Evolutionary conservation across 2,113 vertebrate species (phyloP), one percentile per base, ranked within the genome.

Genomic region (Tachysurus fulvidraco): DNA sequence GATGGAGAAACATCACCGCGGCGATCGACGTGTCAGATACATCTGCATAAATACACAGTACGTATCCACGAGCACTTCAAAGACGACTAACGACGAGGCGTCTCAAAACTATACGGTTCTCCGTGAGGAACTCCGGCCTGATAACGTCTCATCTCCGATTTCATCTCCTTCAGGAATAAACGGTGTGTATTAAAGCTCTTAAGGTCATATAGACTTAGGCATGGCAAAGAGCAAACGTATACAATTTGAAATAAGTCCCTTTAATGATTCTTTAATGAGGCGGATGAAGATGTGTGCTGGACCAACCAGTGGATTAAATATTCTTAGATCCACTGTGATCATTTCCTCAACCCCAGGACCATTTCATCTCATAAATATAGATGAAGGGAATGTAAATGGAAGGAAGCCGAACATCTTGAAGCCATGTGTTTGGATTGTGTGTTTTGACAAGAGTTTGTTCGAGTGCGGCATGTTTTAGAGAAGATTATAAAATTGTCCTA

Each of bases 181-280:
- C 3, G 21, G 36, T 46, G 55, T 50, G 59, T 60, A 60, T 30
- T 8, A 64, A 60, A 5, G 1, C 57, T 0, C 57, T 64, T 11
- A 44, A 5, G 36, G n/a, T 85, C 19, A 50, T 64, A 17, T 17
- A 28, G 69, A n/a, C 21, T 62, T 3, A 36, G 25, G 21, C 69
- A 28, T 21, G 13, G 36, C 67, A 14, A 30, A 62, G 71, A 50
- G 54, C 90, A 86, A 90, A 92, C 92, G 86, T 88, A 86, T 87
- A 83, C 87, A 60, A 89, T 87, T 85, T 25, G 41, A 92, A 92
- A 73, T 36, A 28, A 88, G 62, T 73, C 67, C 73, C 78, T 93
- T 90, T 93, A 69, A 92, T 92, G 87, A 91, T 92, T 91, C 90
- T 93, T 93, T 93, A 57, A 93, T 90, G 89, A 91, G 86, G 57